Evolutionary conservation across 2,888 invertebrate genomes (phyloP), one percentile per base, ranked within the genome.

Genomic region (Idaea biselata): DNA sequence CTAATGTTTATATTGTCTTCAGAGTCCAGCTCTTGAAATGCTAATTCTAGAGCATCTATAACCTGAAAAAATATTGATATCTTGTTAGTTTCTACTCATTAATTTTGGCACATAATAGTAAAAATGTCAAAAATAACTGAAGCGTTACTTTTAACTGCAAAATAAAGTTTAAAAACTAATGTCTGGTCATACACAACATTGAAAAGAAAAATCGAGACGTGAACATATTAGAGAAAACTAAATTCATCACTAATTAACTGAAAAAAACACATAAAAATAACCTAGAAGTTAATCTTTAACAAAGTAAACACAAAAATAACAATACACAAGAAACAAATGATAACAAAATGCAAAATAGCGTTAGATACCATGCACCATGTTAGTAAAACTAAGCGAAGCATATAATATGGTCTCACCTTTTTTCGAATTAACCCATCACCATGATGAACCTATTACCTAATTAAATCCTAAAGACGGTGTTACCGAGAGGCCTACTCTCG

Each of bases 1-100:
- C 64, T 65, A 7, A 58, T 64, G 61, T 66, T 60, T 32, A 66
- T 69, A 61, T 78, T 82, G 68, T 90, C 89, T 79, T 93, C 92
- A 54, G 93, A 93, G 84, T 94, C 94, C 70, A 94, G 91, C 79
- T 94, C 94, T 86, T 94, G 91, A 79, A 94, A 94, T 74, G 94
- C 94, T 80, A 94, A 82, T 79, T 94, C 94, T 80, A 94, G 85
- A 72, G 94, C 94, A 84, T 94, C 94, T 80, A 94, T 88, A 65
- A 94, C 94, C 94, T 94, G 88, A 55, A 81, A 55, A 81, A 75
- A 74, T 70, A 73, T 65, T 58, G 17, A 66, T 58, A 18, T 18
- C 7, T 16, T 61, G 31, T 63, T 32, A 63, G 32, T 58, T 44
- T 44, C 11, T 8, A 11, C 8, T 7, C 8, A 14, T 14, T 14